Conservation (phyloP, 2,113 vertebrate species). For the Sebastes fasciatus region DNA sequence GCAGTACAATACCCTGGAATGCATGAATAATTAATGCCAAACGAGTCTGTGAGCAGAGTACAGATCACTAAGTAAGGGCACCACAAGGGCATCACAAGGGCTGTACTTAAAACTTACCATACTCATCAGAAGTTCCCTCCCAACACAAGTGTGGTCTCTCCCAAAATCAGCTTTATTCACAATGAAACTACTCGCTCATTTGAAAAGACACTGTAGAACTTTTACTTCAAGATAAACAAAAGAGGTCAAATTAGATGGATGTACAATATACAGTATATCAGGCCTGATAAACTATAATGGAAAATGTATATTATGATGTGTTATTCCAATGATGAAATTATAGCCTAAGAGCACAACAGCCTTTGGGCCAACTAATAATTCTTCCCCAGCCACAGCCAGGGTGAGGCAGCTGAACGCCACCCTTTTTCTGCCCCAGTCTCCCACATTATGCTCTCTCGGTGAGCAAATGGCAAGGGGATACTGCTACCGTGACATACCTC, state of each 20-base stretch:
- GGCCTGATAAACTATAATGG: too few relatives aligned
- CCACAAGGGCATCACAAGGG: conserved; percentile 63
- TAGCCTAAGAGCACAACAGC: conserved; percentile 34
- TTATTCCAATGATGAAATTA: too few relatives aligned
- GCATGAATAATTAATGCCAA: conserved; percentile 72
- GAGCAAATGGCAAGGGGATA: conserved; percentile 42
- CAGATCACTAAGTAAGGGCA: conserved; percentile 65
- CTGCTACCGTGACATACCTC: conserved; percentile 44
- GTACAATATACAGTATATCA: too few relatives aligned
- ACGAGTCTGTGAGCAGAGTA: conserved; percentile 49
- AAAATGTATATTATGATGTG: too few relatives aligned
- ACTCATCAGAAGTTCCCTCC: conserved; percentile 30
- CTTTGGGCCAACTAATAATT: conserved; percentile 57
- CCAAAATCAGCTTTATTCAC: not conserved
- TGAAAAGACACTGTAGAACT: not conserved
- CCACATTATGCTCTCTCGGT: conserved; percentile 51
- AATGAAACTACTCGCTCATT: not conserved
- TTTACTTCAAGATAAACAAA: not conserved
- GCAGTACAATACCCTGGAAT: conserved; percentile 53
- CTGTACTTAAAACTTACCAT: conserved; percentile 35
- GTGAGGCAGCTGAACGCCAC: conserved; percentile 45
- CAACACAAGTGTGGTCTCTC: not conserved
- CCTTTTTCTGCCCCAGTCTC: conserved; percentile 38
- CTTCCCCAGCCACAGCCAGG: conserved; percentile 44
- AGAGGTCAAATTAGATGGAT: not conserved